phyloP scores from a whole-genome alignment of 2,797 vertebrate genomes.

The Cossypha dichroa region DNA sequence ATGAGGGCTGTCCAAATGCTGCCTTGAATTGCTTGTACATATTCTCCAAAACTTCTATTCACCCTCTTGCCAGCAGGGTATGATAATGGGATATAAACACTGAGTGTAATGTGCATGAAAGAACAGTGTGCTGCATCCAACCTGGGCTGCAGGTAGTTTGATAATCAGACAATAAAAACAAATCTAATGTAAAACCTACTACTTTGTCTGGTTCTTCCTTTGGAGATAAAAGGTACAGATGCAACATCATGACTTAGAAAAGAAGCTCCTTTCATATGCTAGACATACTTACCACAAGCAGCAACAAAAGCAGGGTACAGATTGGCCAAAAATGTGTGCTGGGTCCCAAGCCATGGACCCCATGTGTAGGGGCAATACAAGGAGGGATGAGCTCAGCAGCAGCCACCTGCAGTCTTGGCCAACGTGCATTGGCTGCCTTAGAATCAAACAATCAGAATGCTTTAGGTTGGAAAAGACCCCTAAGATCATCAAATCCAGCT shows the following conservation, averaged over 20 bases:
- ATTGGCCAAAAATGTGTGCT: rapidly evolving
- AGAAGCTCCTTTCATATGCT: background rate
- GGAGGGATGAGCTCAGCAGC: background rate
- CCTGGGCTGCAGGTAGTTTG: background rate
- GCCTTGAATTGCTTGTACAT: background rate
- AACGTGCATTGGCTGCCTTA: background rate
- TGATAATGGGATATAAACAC: background rate
- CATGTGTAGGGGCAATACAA: rapidly evolving
- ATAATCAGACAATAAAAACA: background rate
- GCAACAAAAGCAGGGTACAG: background rate
- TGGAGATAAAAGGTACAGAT: background rate
- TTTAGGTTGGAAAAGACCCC: background rate
- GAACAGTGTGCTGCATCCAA: background rate
- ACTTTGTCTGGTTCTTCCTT: background rate
- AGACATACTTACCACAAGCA: background rate
- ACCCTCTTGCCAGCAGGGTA: background rate
- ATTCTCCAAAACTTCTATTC: background rate
- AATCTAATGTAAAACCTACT: background rate
- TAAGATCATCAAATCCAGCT: background rate
- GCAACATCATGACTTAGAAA: background rate
- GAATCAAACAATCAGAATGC: background rate
- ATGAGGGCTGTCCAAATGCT: background rate
- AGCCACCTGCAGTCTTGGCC: background rate
- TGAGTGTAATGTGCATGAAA: rapidly evolving
- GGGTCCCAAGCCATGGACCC: rapidly evolving